Evolutionary conservation across 2,888 invertebrate species (phyloP), one percentile per base, ranked within the genome.

Genomic region (Melangyna quadrimaculata): DNA sequence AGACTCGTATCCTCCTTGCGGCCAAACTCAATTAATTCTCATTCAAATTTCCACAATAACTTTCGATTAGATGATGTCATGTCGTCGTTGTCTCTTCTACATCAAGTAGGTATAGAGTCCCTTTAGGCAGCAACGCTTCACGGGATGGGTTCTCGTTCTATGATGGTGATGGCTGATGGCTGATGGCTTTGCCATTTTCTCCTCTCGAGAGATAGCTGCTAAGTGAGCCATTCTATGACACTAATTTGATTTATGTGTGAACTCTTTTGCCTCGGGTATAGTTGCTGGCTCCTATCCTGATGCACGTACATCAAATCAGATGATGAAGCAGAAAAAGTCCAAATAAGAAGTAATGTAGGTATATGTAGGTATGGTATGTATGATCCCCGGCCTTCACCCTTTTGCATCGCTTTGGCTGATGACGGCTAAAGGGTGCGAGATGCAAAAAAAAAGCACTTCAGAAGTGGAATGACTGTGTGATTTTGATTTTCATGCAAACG

Each of bases 171-270:
- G n/a, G n/a, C n/a, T n/a, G n/a, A n/a, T n/a, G n/a, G n/a, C n/a
- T n/a, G 10, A 27, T 27, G 45, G 43, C 65, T 32, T 19, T 51
- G 65, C 65, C 61, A 72, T 59, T 67, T 84, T 75, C 75, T 67
- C 24, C 75, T 67, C 24, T n/a, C 17, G 67, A 67, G 84, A 75
- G 14, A 14, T 5, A 24, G 3, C 71, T 71, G 3, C 71, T 71
- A 79, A 80, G 86, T 80, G 77, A 86, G 86, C 80, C 73, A 86
- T 86, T 73, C 73, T 73, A 73, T 78, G 86, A 86, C 86, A 81
- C 78, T 86, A 80, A 86, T 86, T 86, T 86, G 86, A 86, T 86
- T 86, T 86, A 86, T 86, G 86, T 86, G 79, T 84, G 84, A 84
- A 84, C 79, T 84, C 67, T 79, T 79, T 77, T 77, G 79, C 79